Evolutionary conservation across 2,113 vertebrate genomes (phyloP).

Genomic region (Trinectes maculatus): DNA sequence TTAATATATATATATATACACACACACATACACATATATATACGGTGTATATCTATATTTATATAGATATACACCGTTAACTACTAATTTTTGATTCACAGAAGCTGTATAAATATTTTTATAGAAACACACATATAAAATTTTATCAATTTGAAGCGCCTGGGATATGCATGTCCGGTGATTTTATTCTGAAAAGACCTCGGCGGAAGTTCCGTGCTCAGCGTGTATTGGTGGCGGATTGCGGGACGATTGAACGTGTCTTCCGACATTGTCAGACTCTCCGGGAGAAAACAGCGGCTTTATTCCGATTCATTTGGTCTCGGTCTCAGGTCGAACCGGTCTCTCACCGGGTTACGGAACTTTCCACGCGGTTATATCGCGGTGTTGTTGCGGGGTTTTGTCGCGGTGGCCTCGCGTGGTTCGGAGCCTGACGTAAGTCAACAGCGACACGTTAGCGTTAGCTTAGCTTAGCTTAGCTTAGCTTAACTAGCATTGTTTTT

Average conservation of each 20-base stretch:
- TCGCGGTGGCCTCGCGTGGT: not conserved
- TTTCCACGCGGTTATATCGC: not conserved
- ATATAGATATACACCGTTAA: no score
- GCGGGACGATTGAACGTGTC: not conserved
- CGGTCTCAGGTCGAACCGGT: no score
- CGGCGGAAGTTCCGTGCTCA: accelerated
- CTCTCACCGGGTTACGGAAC: no score
- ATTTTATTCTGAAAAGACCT: slow-evolving; percentile 32
- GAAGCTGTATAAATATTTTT: no score
- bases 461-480: slow-evolving; percentile 16
- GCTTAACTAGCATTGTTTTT: not conserved
- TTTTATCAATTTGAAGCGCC: not conserved
- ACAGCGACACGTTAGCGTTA: slow-evolving; percentile 13
- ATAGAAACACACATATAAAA: no score
- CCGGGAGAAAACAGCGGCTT: not conserved
- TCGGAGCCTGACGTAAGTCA: slow-evolving; percentile 52
- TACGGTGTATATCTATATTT: no score
- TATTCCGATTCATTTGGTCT: not conserved
- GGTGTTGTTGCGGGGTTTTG: slow-evolving; percentile 28
- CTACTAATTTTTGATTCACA: no score
- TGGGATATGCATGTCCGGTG: not conserved
- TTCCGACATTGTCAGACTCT: not conserved
- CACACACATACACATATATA: no score
- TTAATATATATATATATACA: no score
- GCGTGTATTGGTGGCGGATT: not conserved